phyloP scores from a whole-genome alignment of 2,113 vertebrate species.

The Syngnathus floridae region DNA sequence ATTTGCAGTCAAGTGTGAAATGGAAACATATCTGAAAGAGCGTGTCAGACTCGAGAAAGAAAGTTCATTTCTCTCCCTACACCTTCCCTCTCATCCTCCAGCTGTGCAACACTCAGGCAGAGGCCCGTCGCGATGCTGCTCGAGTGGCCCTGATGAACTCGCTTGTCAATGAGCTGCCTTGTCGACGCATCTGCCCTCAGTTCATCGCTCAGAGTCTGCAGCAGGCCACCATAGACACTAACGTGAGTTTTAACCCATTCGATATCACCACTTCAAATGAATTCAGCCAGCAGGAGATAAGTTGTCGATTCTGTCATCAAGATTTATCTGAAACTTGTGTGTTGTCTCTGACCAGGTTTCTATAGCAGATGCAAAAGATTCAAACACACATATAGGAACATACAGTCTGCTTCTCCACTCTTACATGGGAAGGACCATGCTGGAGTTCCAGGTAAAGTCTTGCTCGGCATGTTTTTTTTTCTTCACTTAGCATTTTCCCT shows the following conservation, averaged over 20 bases:
- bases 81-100: slow-evolving; percentile 25
- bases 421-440: slow-evolving; percentile 82
- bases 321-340: slow-evolving; percentile 18
- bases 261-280: not conserved
- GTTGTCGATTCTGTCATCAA: not conserved
- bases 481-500: not conserved
- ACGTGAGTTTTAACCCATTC: slow-evolving; percentile 64
- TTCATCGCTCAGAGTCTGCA: slow-evolving; percentile 80
- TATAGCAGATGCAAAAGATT: slow-evolving; percentile 76
- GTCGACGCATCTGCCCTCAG: slow-evolving; percentile 76
- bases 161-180: slow-evolving; percentile 83
- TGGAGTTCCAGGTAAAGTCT: slow-evolving; percentile 84
- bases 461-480: not conserved
- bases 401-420: slow-evolving; percentile 82
- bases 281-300: slow-evolving; percentile 3
- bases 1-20: slow-evolving; percentile 43
- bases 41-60: not conserved
- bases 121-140: slow-evolving; percentile 83
- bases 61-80: not conserved
- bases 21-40: slow-evolving; percentile 6
- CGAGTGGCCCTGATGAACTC: slow-evolving; percentile 88
- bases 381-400: slow-evolving; percentile 82
- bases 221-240: slow-evolving; percentile 76
- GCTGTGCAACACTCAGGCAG: slow-evolving; percentile 82
- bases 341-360: slow-evolving; percentile 68